Evolutionary conservation across 2,797 vertebrate species (phyloP), one percentile per base, ranked within the genome.

Genomic region (Apogon talboti): DNA sequence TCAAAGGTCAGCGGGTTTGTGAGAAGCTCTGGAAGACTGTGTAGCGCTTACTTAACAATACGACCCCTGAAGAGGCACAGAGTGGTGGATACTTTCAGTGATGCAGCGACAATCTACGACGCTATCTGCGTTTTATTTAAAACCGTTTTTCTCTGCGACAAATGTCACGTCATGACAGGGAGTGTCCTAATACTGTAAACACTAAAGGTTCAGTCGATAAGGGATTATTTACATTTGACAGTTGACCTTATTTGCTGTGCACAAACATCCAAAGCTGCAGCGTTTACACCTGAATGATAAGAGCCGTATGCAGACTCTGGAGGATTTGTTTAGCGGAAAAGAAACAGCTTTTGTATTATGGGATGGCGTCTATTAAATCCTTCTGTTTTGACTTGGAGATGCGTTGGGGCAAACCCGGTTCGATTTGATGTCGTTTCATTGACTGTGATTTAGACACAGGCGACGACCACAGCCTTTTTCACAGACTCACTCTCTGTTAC

Each of bases 1-100:
- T 50, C 51, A 71, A 70, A 70, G 65, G 57, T 73, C 67, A 71
- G 41, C 38, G 37, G 16, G 47, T 64, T 58, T 24, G 24, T 61
- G 53, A 30, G 30, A 15, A 51, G 56, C n/a, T n/a, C n/a, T n/a
- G 37, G 33, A 24, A 47, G 12, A 11, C 6, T 24, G 19, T 52
- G 47, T 8, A 50, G 51, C 46, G 37, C 56, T 42, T 30, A 46
- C 65, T 43, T 38, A 42, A 21, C 57, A 52, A 30, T 12, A 16
- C n/a, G n/a, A n/a, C n/a, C n/a, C n/a, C n/a, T n/a, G n/a, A n/a
- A n/a, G n/a, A n/a, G n/a, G n/a, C n/a, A n/a, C n/a, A n/a, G n/a
- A n/a, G n/a, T n/a, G n/a, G n/a, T 33, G 24, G 12, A 43, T 19
- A 4, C 42, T 69, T 66, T 12, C 38, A 41, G 24, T 72, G 75